phyloP scores from a whole-genome alignment of 1,140 invertebrate genomes.

The Ostrea denselamellosa region DNA sequence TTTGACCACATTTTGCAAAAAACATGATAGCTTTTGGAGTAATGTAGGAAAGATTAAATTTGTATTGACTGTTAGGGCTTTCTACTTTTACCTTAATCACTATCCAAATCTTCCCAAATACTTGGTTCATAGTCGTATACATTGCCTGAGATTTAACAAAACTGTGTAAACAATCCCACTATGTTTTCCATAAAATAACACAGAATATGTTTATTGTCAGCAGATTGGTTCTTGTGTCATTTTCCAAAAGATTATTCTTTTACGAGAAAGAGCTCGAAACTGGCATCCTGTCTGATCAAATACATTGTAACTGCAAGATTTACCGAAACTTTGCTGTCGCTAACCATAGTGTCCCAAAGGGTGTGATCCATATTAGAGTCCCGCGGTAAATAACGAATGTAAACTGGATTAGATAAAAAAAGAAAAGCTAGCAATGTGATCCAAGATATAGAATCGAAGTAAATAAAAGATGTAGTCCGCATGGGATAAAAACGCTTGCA shows the following conservation, averaged over 20 bases:
- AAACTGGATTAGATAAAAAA: neutral
- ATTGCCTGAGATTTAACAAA: neutral
- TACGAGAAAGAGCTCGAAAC: neutral
- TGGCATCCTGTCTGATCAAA: constrained; percentile 20
- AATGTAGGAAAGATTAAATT: neutral
- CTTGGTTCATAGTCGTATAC: neutral
- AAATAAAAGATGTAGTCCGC: neutral
- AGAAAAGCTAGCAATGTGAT: constrained; percentile 33
- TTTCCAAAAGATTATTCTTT: neutral
- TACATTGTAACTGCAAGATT: neutral
- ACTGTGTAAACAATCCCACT: neutral
- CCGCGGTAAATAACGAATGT: constrained; percentile 23
- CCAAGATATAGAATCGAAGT: constrained; percentile 31
- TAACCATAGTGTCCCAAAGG: constrained; percentile 52
- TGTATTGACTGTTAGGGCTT: neutral
- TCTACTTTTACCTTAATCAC: neutral
- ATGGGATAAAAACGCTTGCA: neutral
- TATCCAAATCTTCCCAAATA: neutral
- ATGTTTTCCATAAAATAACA: too few relatives aligned
- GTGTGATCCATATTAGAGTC: constrained; percentile 51
- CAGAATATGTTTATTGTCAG: too few relatives aligned
- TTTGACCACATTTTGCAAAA: neutral
- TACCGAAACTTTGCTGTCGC: constrained; percentile 52
- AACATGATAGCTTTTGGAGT: neutral
- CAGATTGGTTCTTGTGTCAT: too few relatives aligned